A percentile compares a stretch with the other conserved stretches of the same genome.
These are phyloP conservation scores for Aradophagus sp. DNA, from an alignment of 1,140 invertebrate genomes.

Conservation along the genomic window DNA sequence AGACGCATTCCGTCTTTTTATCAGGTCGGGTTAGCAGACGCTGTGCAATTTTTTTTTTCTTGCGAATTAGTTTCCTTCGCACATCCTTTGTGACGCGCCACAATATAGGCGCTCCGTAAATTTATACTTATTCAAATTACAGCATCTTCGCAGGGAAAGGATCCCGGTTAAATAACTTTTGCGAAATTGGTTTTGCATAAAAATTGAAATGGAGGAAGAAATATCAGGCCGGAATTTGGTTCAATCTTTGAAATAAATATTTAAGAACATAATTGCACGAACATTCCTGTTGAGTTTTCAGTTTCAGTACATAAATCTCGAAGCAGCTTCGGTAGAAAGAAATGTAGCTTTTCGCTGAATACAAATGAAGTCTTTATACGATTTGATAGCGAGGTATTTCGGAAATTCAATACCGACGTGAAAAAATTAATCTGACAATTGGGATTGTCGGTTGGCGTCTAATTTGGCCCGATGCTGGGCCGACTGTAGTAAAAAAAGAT, in stretches of 20 bases:
- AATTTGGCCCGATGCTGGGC: too few species aligned
- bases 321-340: background rate
- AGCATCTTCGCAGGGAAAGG: conserved; percentile 2
- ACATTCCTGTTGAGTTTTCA: conserved; percentile 5
- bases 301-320: conserved; percentile 16
- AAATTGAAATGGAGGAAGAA: conserved; percentile 25
- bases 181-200: conserved; percentile 24
- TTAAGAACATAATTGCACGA: conserved; percentile 19
- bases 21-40: conserved; percentile 20
- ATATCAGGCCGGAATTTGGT: conserved; percentile 1
- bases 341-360: too few species aligned
- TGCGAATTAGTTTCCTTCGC: conserved; percentile 26
- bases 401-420: too few species aligned
- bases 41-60: conserved; percentile 29
- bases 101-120: conserved; percentile 13
- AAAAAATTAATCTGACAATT: too few species aligned
- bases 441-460: too few species aligned
- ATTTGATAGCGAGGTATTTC: too few species aligned
- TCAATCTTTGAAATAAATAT: conserved; percentile 23
- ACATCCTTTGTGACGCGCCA: conserved; percentile 21
- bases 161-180: conserved; percentile 11
- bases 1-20: conserved; percentile 30
- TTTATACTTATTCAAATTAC: conserved; percentile 25
- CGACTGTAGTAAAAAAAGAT: conserved; percentile 5
- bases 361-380: too few species aligned